Percentiles rank a stretch among this genome's conserved stretches.
These are phyloP conservation scores for Gallinago jamesoni DNA, from an alignment of 2,113 vertebrate genomes.

Conservation along the genomic window DNA sequence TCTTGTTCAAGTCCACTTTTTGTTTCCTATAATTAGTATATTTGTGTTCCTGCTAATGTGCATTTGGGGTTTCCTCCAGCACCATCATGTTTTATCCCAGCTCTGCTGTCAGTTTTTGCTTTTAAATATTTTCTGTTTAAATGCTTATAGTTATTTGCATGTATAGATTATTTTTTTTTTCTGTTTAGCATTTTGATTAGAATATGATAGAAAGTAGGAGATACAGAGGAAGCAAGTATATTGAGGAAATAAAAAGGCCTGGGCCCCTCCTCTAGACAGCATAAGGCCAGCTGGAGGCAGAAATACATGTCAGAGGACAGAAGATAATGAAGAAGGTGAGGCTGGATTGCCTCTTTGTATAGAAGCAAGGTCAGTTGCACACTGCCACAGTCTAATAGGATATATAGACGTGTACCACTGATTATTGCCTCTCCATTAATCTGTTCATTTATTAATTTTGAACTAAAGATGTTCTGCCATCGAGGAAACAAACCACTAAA, in stretches of 20 bases:
- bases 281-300: not conserved
- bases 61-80: not conserved
- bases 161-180: not conserved
- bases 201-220: not conserved
- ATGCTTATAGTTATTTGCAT: not conserved
- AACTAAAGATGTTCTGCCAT: not conserved
- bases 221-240: not conserved
- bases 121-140: not conserved
- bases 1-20: not conserved
- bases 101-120: not conserved
- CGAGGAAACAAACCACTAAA: not conserved
- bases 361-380: not conserved
- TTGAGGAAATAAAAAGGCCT: not conserved
- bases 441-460: not conserved
- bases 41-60: not conserved
- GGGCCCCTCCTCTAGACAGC: not conserved
- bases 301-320: not conserved
- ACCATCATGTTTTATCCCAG: not conserved
- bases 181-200: not conserved
- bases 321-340: not conserved
- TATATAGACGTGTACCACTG: not conserved
- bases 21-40: not conserved
- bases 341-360: not conserved
- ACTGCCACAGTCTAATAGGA: not conserved
- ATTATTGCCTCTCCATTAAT: not conserved